Evolutionary conservation across 2,888 invertebrate species (phyloP).

Genomic region (Alloplasta piceator): DNA sequence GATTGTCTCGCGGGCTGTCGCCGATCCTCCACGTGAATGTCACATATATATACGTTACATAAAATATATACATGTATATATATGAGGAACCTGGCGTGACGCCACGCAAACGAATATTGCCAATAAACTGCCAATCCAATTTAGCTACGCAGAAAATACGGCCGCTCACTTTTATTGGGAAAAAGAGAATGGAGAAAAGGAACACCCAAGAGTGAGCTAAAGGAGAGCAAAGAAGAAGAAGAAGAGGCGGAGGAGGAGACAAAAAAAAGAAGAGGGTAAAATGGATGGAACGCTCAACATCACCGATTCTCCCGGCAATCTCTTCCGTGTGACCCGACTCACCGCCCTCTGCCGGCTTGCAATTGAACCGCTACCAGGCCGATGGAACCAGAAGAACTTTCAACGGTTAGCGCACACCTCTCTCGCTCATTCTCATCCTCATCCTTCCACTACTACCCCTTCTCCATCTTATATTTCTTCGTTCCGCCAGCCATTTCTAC

Average conservation of each 20-base stretch:
- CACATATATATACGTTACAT: constrained; percentile 2
- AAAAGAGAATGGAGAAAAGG: background rate
- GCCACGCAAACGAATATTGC: constrained; percentile 82
- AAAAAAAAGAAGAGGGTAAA: constrained; percentile 14
- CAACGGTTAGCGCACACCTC: constrained; percentile 47
- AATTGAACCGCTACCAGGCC: constrained; percentile 57
- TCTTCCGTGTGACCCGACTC: constrained; percentile 34
- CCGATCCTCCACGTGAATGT: background rate
- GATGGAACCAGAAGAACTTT: constrained; percentile 59
- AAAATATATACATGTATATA: constrained; percentile 62
- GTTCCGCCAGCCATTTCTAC: constrained; percentile 1
- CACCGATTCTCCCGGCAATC: background rate
- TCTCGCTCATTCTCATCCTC: constrained; percentile 12
- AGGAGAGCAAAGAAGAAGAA: constrained; percentile 27
- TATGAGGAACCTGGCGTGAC: constrained; percentile 76
- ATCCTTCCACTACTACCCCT: constrained; percentile 17
- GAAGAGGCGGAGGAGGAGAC: constrained; percentile 20
- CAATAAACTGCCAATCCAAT: constrained; percentile 83
- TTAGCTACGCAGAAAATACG: constrained; percentile 80
- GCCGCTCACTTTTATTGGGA: constrained; percentile 74
- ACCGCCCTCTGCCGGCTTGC: constrained; percentile 40
- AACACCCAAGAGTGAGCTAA: background rate
- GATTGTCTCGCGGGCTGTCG: background rate
- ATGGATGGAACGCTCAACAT: constrained; percentile 30
- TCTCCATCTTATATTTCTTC: constrained; percentile 4